These are phyloP conservation scores for Taphrorychus bicolor DNA, from an alignment of 2,888 invertebrate species.

Conservation along the genomic window DNA sequence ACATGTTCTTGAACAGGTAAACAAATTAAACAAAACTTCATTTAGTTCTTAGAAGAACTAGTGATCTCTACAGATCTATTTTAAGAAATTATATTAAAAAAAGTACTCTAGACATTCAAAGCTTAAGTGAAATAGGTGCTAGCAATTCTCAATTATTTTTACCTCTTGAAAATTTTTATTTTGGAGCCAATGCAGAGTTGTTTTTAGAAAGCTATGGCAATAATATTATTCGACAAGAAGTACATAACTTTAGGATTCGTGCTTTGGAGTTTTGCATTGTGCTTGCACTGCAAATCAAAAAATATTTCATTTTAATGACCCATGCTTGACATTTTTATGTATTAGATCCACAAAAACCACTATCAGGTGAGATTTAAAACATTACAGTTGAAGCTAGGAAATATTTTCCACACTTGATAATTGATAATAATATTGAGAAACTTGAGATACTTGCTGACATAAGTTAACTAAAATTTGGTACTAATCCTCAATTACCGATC, in stretches of 20 bases:
- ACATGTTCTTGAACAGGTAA: conserved; percentile 12
- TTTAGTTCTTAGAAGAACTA: conserved; percentile 8
- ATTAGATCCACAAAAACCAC: conserved; percentile 1
- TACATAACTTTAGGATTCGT: conserved; percentile 2
- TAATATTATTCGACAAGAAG: conserved; percentile 11
- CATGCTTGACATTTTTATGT: conserved; percentile 10
- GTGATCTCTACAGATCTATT: conserved; percentile 12
- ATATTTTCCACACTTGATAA: conserved; percentile 6
- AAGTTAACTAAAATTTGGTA: neutral
- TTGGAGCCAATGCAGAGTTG: conserved; percentile 15
- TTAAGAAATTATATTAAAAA: too few relatives aligned
- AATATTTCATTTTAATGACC: conserved; percentile 14
- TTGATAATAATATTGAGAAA: conserved; percentile 10
- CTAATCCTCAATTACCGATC: neutral
- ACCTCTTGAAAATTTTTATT: conserved; percentile 16
- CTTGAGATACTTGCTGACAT: conserved; percentile 13
- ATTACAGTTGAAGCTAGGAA: neutral
- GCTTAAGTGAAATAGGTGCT: conserved; percentile 15
- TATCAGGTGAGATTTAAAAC: conserved; percentile 3
- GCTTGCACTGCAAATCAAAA: conserved; percentile 13
- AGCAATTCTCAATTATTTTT: conserved; percentile 4
- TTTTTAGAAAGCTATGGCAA: conserved; percentile 2
- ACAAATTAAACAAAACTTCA: conserved; percentile 22
- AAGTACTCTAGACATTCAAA: too few relatives aligned
- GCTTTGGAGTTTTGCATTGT: conserved; percentile 16